phyloP scores from a whole-genome alignment of 1,140 invertebrate species.

The Eupristina koningsbergeri region DNA sequence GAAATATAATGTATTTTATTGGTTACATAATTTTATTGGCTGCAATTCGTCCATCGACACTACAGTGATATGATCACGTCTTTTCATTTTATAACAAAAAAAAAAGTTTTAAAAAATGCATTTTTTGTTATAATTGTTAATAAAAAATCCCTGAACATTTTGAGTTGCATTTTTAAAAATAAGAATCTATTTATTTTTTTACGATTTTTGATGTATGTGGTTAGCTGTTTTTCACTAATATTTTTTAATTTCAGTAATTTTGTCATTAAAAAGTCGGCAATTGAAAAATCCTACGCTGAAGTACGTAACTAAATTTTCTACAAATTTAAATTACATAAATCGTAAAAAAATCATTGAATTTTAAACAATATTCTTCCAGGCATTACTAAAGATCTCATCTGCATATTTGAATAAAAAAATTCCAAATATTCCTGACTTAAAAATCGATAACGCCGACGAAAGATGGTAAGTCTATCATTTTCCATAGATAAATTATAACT shows the following conservation, averaged over 20 bases:
- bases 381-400: slow-evolving; percentile 90
- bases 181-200: no score
- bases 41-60: no score
- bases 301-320: slow-evolving; percentile 71
- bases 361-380: slow-evolving; percentile 74
- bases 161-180: no score
- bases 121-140: no score
- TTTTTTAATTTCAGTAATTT: slow-evolving; percentile 79
- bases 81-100: no score
- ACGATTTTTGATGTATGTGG: no score
- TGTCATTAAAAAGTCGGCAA: slow-evolving; percentile 90
- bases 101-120: no score
- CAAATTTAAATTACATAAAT: background rate
- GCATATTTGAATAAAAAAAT: slow-evolving; percentile 94
- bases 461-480: slow-evolving; percentile 80
- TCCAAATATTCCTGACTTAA: slow-evolving; percentile 90
- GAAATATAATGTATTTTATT: no score
- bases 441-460: slow-evolving; percentile 89
- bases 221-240: background rate
- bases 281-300: slow-evolving; percentile 96
- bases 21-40: no score
- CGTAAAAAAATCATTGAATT: background rate
- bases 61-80: no score
- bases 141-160: no score
- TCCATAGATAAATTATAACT: background rate